A percentile compares a stretch with the other conserved stretches of the same genome.
phyloP scores from a whole-genome alignment of 1,140 invertebrate genomes.

The Odontomachus brunneus region DNA sequence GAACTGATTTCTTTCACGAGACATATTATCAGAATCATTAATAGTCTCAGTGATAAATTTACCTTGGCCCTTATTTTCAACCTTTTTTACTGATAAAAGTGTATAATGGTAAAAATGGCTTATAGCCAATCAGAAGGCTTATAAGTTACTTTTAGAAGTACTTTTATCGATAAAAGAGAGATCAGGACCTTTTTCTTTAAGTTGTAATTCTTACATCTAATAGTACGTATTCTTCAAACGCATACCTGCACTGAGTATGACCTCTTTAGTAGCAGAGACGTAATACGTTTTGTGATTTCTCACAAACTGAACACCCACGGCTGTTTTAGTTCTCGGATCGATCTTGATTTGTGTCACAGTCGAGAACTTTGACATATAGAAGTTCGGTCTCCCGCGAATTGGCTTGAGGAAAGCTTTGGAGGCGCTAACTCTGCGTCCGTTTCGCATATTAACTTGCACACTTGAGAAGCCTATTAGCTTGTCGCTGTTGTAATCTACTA shows the following conservation, averaged over 20 bases:
- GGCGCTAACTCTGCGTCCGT: slow-evolving; percentile 90
- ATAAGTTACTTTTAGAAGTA: too few relatives aligned
- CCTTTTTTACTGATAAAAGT: too few relatives aligned
- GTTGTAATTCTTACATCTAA: neutral
- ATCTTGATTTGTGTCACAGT: slow-evolving; percentile 89
- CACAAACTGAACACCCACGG: slow-evolving; percentile 89
- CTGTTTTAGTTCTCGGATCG: slow-evolving; percentile 86
- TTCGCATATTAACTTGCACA: slow-evolving; percentile 90
- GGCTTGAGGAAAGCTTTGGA: slow-evolving; percentile 89
- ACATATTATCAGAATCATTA: too few relatives aligned
- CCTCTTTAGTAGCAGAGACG: slow-evolving; percentile 85
- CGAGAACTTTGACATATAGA: slow-evolving; percentile 89
- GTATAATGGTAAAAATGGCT: too few relatives aligned
- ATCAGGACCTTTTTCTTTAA: too few relatives aligned
- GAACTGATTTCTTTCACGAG: too few relatives aligned
- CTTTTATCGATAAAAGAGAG: too few relatives aligned
- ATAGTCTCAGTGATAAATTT: too few relatives aligned
- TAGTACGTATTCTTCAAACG: neutral
- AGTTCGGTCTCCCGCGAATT: slow-evolving; percentile 87
- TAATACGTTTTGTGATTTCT: slow-evolving; percentile 85
- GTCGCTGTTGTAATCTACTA: slow-evolving; percentile 87
- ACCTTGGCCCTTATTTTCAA: too few relatives aligned
- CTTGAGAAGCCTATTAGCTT: slow-evolving; percentile 88
- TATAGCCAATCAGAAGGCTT: too few relatives aligned
- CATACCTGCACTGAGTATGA: slow-evolving; percentile 86